phyloP scores from a whole-genome alignment of 1,140 invertebrate species.

The Cherax destructor region DNA sequence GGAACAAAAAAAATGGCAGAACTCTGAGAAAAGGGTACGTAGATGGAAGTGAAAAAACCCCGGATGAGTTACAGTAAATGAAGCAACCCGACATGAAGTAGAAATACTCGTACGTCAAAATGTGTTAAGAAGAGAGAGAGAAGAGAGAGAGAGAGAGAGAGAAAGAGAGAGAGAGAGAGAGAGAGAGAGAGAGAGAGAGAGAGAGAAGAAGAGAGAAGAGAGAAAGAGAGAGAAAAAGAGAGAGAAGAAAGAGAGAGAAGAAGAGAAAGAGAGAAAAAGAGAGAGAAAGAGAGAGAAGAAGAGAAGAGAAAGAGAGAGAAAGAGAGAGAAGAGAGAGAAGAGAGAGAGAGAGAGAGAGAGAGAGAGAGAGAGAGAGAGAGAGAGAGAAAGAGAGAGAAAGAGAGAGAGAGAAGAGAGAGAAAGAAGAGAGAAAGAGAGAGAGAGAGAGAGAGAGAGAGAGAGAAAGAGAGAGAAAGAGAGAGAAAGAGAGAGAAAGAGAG shows the following conservation, averaged over 20 bases:
- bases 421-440: accelerated
- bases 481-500: not conserved
- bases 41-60: too few species aligned
- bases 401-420: conserved; percentile 8
- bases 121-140: not conserved
- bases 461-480: too few species aligned
- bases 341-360: not conserved
- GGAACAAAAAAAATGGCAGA: too few species aligned
- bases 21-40: too few species aligned
- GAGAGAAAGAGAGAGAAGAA: accelerated
- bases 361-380: conserved; percentile 8
- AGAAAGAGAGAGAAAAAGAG: not conserved
- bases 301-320: not conserved
- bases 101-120: not conserved
- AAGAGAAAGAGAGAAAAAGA: not conserved
- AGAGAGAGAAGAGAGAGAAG: not conserved
- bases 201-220: not conserved
- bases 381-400: accelerated
- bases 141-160: conserved; percentile 1
- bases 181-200: too few species aligned
- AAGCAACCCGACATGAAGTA: too few species aligned
- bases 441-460: not conserved
- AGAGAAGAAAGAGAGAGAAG: accelerated
- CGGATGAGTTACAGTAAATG: too few species aligned
- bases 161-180: too few species aligned